Evolutionary conservation across 2,888 invertebrate genomes (phyloP), one percentile per base, ranked within the genome.

Genomic region (Podotricha telesiphe): DNA sequence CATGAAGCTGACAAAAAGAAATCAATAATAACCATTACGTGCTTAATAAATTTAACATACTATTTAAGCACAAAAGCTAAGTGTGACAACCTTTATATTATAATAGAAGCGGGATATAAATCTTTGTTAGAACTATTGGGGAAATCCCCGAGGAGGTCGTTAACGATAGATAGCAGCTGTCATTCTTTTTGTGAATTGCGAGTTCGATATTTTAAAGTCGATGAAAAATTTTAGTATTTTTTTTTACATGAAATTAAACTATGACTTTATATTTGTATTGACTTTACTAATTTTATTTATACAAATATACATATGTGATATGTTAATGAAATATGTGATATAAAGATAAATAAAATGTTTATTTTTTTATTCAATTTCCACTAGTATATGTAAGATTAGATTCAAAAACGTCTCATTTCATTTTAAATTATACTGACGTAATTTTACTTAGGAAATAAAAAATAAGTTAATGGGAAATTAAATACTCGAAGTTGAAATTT

Each of bases 61-160:
- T 4, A 50, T 20, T 58, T 58, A 58, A 40, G 15, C 13, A 40
- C 40, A 20, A 20, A 42, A 1, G 13, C 15, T 11, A 19, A 48
- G 37, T 34, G 48, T 17, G 15, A 28, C n/a, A 62, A 19, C 8
- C 48, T 19, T 50, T 48, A 47, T 37, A 62, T 50, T 66, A 66
- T 59, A 51, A 59, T 59, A 50, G 58, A 58, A 48, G 19, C 22
- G 34, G 37, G 40, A 50, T 40, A 48, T 59, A 59, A 66, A 66
- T 66, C 66, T 66, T 66, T 66, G 59, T 47, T 58, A 66, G 59
- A 40, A 66, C 59, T 48, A 59, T 66, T 66, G 58, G 66, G 47
- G 58, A 34, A 50, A 22, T 59, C 66, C 59, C 50, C 47, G 50
- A 34, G 59, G 66, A 66, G 56, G 40, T 59, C 66, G 40, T 56